Evolutionary conservation across 1,140 invertebrate species (phyloP), one percentile per base, ranked within the genome.

Genomic region (Coptotermes formosanus): DNA sequence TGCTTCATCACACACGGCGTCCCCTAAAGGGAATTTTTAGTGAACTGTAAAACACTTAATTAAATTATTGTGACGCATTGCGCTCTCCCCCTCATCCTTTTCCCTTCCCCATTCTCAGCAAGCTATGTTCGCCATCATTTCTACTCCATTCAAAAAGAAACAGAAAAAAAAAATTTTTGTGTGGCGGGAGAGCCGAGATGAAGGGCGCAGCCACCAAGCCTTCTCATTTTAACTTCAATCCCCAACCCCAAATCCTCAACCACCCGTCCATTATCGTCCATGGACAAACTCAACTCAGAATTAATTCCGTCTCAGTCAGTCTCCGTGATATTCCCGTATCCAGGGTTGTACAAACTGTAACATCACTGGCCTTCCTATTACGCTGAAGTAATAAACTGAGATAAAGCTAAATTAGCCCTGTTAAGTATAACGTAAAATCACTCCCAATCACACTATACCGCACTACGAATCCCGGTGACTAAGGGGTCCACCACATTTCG

Each of bases 21-120:
- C 64, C 64, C 64, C 64, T 75, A 75, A 75, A 75, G 64, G 64
- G 64, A 75, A 75, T 75, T 75, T 75, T 75, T 75, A 75, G 64
- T 75, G 64, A 75, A 75, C 64, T 75, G 64, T 75, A 30, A 75
- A 75, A 75, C 64, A 75, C 64, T 75, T 75, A 75, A 75, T 75
- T 75, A 75, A 75, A 75, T 75, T 75, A 75, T 75, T 75, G 64
- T 75, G 64, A 75, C 64, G 64, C 64, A 75, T 75, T 75, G 64
- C 64, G 64, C 25, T 75, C 14, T 30, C 64, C 14, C n/a, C 64
- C 64, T 25, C 64, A 11, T 16, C 25, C 64, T 16, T 64, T 16
- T 75, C n/a, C 64, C 25, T n/a, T 55, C n/a, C n/a, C 64, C 64
- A 9, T 30, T n/a, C n/a, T 30, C 64, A 30, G 64, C 30, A 75